Percentiles rank a stretch among this genome's conserved stretches.
These are phyloP conservation scores for Acholoe squamosa DNA, from an alignment of 2,888 invertebrate genomes.

Conservation along the genomic window DNA sequence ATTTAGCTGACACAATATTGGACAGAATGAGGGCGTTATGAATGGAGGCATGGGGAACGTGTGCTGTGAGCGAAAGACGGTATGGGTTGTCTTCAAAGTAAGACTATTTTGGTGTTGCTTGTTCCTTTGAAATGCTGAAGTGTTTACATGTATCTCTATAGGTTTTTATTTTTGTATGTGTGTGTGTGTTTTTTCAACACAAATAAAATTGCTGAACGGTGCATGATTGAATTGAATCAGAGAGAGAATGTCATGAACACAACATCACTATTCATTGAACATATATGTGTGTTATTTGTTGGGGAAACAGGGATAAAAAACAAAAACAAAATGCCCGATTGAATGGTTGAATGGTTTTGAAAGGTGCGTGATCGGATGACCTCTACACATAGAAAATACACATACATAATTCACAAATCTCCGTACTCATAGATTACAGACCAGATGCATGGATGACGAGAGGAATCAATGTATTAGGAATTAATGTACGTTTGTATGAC, in stretches of 20 bases:
- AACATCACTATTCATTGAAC: neutral
- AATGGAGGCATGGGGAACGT: neutral
- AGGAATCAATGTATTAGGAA: neutral
- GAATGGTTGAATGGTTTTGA: constrained; percentile 2
- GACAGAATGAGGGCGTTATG: constrained; percentile 26
- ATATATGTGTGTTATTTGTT: neutral
- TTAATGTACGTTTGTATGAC: too few relatives aligned
- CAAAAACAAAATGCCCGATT: neutral
- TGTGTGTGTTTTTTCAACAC: neutral
- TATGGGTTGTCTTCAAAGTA: too few relatives aligned
- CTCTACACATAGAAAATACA: constrained; percentile 16
- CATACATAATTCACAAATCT: neutral
- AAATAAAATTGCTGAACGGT: neutral
- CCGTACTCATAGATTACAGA: neutral
- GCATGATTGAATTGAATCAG: constrained; percentile 9
- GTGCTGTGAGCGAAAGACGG: neutral
- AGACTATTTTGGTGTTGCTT: neutral
- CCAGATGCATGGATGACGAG: neutral
- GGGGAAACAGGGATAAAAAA: neutral
- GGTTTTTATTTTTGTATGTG: too few relatives aligned
- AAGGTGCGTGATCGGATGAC: neutral
- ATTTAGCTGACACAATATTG: constrained; percentile 2
- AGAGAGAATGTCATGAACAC: constrained; percentile 24
- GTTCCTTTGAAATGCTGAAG: neutral
- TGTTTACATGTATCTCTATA: constrained; percentile 22